Percentiles rank a stretch among this genome's conserved stretches.
Evolutionary conservation across 2,888 invertebrate species (phyloP).

Genomic region (Boloria euphrosyne): DNA sequence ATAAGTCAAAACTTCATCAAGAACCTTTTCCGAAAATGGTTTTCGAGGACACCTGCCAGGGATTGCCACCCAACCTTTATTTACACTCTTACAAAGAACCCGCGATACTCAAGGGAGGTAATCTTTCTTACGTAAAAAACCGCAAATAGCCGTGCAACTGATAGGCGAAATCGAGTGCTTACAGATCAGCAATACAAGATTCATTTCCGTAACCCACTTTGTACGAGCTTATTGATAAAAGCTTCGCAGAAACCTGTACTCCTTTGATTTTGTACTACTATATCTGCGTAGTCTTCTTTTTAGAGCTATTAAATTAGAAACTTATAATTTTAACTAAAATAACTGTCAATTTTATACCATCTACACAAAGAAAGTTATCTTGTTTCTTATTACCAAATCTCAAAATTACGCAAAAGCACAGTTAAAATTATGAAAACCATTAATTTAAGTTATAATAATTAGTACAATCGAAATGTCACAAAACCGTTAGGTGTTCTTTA

Average conservation of each 20-base stretch:
- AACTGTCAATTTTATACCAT: no score
- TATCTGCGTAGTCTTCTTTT: no score
- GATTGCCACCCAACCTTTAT: slow-evolving; percentile 58
- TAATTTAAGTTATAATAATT: no score
- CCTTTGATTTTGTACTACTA: no score
- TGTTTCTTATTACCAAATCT: no score
- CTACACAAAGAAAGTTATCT: no score
- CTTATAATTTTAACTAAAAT: no score
- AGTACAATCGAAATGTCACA: no score
- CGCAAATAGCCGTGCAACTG: slow-evolving; percentile 62
- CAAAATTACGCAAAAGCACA: no score
- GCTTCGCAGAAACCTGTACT: background rate
- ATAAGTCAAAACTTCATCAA: background rate
- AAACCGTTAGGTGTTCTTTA: no score
- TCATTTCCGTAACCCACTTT: slow-evolving; percentile 61
- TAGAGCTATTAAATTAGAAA: no score
- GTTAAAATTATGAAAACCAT: no score
- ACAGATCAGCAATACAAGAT: slow-evolving; percentile 58
- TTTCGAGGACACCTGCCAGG: slow-evolving; percentile 67
- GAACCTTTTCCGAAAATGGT: slow-evolving; percentile 62
- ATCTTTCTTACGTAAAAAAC: slow-evolving; percentile 52
- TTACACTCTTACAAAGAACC: slow-evolving; percentile 67
- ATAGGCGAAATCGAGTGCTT: slow-evolving; percentile 58
- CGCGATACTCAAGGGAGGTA: slow-evolving; percentile 17
- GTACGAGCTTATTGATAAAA: slow-evolving; percentile 50